Conservation (phyloP, 2,888 invertebrate genomes). For the Celastrina argiolus region DNA sequence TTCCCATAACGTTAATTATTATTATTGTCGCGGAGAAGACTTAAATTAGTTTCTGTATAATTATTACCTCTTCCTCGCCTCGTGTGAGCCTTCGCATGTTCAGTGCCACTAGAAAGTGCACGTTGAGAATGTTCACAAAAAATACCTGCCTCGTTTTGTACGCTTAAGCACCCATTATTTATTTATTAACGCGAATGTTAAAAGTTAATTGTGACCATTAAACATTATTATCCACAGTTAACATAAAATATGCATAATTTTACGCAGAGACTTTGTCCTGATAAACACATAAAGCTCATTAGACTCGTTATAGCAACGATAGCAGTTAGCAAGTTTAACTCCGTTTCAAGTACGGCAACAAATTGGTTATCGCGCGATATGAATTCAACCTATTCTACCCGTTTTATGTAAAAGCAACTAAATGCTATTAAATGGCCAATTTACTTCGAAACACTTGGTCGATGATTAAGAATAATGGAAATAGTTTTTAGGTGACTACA, state of each 20-base stretch:
- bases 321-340: slow-evolving; percentile 6
- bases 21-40: neutral
- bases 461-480: neutral
- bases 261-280: slow-evolving; percentile 1
- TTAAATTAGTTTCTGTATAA: neutral
- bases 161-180: neutral
- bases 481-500: neutral
- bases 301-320: slow-evolving; percentile 5
- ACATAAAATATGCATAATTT: slow-evolving; percentile 9
- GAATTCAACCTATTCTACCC: neutral
- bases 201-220: slow-evolving; percentile 1
- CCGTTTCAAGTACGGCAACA: neutral
- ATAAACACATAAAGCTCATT: slow-evolving; percentile 13
- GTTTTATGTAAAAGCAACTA: neutral
- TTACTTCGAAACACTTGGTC: neutral
- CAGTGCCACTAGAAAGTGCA: neutral
- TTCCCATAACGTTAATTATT: neutral
- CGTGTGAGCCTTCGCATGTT: slow-evolving; percentile 2
- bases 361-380: neutral
- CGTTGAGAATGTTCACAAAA: neutral
- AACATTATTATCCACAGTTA: slow-evolving; percentile 11
- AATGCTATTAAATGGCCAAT: neutral
- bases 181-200: slow-evolving; percentile 5
- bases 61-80: neutral
- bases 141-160: neutral